These are phyloP conservation scores for Pandemis corylana DNA, from an alignment of 2,888 invertebrate genomes.

Conservation along the genomic window DNA sequence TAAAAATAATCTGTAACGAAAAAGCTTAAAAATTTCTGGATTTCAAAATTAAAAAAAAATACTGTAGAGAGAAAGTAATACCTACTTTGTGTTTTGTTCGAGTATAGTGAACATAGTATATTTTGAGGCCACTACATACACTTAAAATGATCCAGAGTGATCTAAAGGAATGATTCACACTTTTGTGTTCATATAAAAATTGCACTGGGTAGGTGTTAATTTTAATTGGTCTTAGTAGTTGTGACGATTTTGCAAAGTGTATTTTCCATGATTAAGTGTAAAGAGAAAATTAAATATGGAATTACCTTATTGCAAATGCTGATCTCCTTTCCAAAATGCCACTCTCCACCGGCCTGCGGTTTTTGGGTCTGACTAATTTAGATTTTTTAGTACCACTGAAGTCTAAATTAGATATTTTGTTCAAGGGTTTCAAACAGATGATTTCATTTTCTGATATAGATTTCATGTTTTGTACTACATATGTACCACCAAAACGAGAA, in stretches of 20 bases:
- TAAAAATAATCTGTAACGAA: constrained; percentile 90
- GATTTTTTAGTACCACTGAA: constrained; percentile 89
- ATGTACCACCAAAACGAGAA: constrained; percentile 97
- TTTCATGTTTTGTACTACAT: constrained; percentile 96
- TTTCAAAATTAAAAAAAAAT: neutral
- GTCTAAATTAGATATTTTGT: constrained; percentile 90
- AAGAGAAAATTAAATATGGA: neutral
- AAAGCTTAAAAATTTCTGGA: constrained; percentile 47
- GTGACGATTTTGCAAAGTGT: neutral
- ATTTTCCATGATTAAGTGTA: neutral
- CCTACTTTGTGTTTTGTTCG: no score
- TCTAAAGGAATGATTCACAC: no score
- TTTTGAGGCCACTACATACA: no score
- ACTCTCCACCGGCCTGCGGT: constrained; percentile 88
- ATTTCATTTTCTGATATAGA: constrained; percentile 95
- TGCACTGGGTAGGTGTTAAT: no score
- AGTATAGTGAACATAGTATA: neutral
- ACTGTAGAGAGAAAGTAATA: no score
- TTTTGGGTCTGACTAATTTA: constrained; percentile 87
- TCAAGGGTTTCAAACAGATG: constrained; percentile 94
- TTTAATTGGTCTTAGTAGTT: neutral
- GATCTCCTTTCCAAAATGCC: constrained; percentile 90
- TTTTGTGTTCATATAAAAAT: no score
- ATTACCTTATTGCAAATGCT: constrained; percentile 91
- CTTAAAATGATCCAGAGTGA: no score